phyloP scores from a whole-genome alignment of 1,140 invertebrate species.

The Patella vulgata region DNA sequence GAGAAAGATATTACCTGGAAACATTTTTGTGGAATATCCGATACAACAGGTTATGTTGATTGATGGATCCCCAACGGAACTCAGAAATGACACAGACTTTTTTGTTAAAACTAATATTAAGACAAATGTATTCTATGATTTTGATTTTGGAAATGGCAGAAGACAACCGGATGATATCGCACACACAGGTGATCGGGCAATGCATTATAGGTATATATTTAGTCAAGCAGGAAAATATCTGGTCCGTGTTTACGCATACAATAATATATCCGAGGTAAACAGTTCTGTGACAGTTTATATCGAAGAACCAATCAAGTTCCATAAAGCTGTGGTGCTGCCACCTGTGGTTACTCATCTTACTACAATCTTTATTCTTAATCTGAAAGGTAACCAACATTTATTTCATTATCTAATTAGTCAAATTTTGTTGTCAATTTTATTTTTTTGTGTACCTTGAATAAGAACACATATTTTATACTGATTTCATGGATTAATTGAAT shows the following conservation, averaged over 20 bases:
- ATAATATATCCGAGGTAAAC: slow-evolving; percentile 3
- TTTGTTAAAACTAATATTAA: not conserved
- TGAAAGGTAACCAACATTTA: too few species aligned
- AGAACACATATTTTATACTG: too few species aligned
- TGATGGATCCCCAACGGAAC: not conserved
- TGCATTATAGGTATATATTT: not conserved
- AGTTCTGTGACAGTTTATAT: not conserved
- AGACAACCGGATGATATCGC: not conserved
- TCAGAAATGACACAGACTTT: not conserved
- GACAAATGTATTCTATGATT: slow-evolving; percentile 1
- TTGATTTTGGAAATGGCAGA: not conserved
- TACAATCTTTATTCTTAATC: too few species aligned
- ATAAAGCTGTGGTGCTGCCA: too few species aligned
- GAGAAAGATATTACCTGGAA: not conserved
- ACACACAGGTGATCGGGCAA: not conserved
- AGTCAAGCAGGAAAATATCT: not conserved
- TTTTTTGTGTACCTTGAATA: too few species aligned
- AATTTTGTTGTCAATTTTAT: too few species aligned
- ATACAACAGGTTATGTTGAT: slow-evolving; percentile 4
- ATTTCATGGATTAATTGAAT: too few species aligned
- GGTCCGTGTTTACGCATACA: slow-evolving; percentile 9
- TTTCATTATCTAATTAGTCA: too few species aligned
- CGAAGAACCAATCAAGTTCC: not conserved
- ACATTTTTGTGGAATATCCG: not conserved
- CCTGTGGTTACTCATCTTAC: too few species aligned